Evolutionary conservation across 2,888 invertebrate species (phyloP).

Genomic region (Lasioglossum morio): DNA sequence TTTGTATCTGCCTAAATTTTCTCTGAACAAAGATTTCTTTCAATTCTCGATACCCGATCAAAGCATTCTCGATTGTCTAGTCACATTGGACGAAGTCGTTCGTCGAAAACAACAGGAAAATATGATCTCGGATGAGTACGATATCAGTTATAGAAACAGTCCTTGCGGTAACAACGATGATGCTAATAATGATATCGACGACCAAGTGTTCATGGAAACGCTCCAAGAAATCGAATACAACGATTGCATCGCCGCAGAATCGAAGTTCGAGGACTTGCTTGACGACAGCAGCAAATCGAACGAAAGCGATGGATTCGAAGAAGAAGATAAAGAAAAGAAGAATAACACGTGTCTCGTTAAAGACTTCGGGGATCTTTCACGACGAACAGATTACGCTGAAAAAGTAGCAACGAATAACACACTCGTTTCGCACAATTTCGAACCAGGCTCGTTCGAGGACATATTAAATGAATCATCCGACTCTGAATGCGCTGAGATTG

Average conservation of each 20-base stretch:
- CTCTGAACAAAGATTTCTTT: slow-evolving; percentile 57
- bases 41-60: slow-evolving; percentile 72
- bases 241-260: slow-evolving; percentile 4
- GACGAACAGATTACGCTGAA: neutral
- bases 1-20: slow-evolving; percentile 60
- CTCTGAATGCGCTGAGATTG: slow-evolving; percentile 49
- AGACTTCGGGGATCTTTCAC: neutral
- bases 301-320: slow-evolving; percentile 22
- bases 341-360: neutral
- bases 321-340: neutral
- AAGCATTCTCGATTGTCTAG: slow-evolving; percentile 67
- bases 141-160: neutral
- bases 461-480: slow-evolving; percentile 65
- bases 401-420: neutral
- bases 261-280: slow-evolving; percentile 74
- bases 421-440: neutral
- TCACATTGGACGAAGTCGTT: slow-evolving; percentile 33
- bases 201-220: neutral
- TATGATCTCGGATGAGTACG: slow-evolving; percentile 8
- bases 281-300: slow-evolving; percentile 72
- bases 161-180: neutral
- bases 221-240: neutral
- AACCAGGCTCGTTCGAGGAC: slow-evolving; percentile 60
- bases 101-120: neutral
- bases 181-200: neutral